Base-by-base conservation (phyloP, 1,140 invertebrate species). In the Nebria ingens region DNA sequence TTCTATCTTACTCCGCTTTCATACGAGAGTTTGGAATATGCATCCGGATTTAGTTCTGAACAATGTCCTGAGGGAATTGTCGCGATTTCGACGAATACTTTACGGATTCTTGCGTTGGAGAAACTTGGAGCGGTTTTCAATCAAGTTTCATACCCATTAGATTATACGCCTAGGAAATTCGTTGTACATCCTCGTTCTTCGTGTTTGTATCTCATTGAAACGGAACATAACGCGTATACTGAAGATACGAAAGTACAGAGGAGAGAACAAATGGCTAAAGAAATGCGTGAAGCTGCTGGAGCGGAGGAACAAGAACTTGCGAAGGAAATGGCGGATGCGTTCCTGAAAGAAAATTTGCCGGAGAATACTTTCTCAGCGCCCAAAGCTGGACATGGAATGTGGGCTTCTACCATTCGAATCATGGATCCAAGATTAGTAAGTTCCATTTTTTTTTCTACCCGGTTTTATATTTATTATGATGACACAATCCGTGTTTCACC, bases 51-150 rank as follows among this genome's bases (percentile, higher is more conserved):
- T 69, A 93, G 93, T 56, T 97, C 93, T 56, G 96, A 99, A 73
- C 97, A 99, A 71, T 99, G 97, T 79, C 93, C 94, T 0, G 97
- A 99, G 73, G 97, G 96, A 13, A 97, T 99, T 61, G 97, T 99
- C 4, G 97, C 97, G 0, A 99, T 99, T 71, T 97, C 95, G 0
- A 91, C 91, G 0, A 99, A 99, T 65, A 99, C 96, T 0, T 75
- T 99, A 21, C 81, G 94, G 60, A 99, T 99, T 80, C 82, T 99
- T 66, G 95, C 97, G 0, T 73, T 99, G 13, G 97, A 99, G 72
- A 99, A 99, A 72, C 74, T 99, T 0, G 97, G 97, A 0, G 95
- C 93, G 0, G 93, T 99, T 2, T 99, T 99, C 67, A 99, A 99
- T 76, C 95, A 98, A 72, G 82, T 91, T 19, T 87, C 85, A 6